Conservation (phyloP, 2,888 invertebrate species). For the Agrotis exclamationis region DNA sequence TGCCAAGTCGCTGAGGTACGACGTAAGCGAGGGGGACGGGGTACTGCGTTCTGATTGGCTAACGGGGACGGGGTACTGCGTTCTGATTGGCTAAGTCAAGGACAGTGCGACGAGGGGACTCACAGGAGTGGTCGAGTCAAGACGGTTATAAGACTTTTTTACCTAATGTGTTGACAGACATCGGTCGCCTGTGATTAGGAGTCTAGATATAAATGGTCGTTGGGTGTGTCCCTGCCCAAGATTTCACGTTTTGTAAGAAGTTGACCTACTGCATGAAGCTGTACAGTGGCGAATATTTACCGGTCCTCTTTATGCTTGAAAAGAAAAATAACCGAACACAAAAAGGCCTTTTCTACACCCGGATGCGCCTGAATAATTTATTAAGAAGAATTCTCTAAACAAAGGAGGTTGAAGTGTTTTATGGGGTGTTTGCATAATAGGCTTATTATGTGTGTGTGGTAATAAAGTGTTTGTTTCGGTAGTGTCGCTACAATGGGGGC, state of each 20-base stretch:
- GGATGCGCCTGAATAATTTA: slow-evolving; percentile 81
- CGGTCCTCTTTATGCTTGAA: slow-evolving; percentile 68
- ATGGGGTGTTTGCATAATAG: slow-evolving; percentile 66
- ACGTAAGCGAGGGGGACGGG: too few species aligned
- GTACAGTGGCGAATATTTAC: slow-evolving; percentile 67
- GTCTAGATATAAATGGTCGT: too few species aligned
- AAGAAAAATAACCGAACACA: slow-evolving; percentile 78
- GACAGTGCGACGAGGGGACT: too few species aligned
- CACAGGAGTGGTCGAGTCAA: too few species aligned
- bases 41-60: too few species aligned
- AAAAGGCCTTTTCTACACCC: slow-evolving; percentile 78
- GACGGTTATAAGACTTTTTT: too few species aligned
- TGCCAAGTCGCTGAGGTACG: too few species aligned
- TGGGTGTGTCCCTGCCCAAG: too few species aligned
- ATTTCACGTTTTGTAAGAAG: not conserved
- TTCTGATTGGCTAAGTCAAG: too few species aligned
- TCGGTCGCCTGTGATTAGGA: too few species aligned
- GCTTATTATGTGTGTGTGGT: slow-evolving; percentile 60
- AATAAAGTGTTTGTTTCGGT: slow-evolving; percentile 53
- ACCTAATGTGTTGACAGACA: too few species aligned
- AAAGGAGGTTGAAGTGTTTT: slow-evolving; percentile 74
- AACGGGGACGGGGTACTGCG: too few species aligned
- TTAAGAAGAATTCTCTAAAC: slow-evolving; percentile 77
- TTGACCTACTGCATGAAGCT: not conserved
- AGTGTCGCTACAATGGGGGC: slow-evolving; percentile 25